Conservation (phyloP, 2,888 invertebrate genomes). For the Drosophila niveifrons region DNA sequence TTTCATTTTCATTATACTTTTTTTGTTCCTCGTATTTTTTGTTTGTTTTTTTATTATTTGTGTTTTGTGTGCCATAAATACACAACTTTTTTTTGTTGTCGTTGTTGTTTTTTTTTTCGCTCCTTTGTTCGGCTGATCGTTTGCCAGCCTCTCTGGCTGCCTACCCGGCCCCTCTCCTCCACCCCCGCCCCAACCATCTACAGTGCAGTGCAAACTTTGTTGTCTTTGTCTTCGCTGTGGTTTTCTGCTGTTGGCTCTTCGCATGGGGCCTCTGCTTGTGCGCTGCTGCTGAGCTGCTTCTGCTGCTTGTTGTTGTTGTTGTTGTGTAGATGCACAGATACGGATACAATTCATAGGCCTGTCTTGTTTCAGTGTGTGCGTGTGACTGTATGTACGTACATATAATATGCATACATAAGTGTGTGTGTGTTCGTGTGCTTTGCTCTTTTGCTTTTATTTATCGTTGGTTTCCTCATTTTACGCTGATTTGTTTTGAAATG, state of each 20-base stretch:
- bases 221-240: conserved; percentile 48
- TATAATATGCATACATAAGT: neutral
- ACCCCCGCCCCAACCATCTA: neutral
- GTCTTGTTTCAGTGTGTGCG: conserved; percentile 18
- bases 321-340: conserved; percentile 53
- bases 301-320: conserved; percentile 44
- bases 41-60: conserved; percentile 17
- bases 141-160: conserved; percentile 35
- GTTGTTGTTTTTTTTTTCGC: conserved; percentile 38
- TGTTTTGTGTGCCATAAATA: conserved; percentile 54
- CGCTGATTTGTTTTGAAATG: conserved; percentile 78
- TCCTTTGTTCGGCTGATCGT: conserved; percentile 60
- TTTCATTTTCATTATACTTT: conserved; percentile 29
- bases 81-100: conserved; percentile 30
- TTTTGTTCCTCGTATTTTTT: conserved; percentile 8
- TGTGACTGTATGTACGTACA: conserved; percentile 8
- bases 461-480: conserved; percentile 74
- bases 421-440: conserved; percentile 33
- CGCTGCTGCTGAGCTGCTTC: conserved; percentile 28
- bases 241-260: conserved; percentile 36
- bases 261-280: conserved; percentile 57
- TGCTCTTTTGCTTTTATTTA: conserved; percentile 69
- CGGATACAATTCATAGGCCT: conserved; percentile 44
- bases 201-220: conserved; percentile 48
- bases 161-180: conserved; percentile 1